These are phyloP conservation scores for Melanotaenia duboulayi DNA, from an alignment of 2,113 vertebrate species.

Conservation along the genomic window DNA sequence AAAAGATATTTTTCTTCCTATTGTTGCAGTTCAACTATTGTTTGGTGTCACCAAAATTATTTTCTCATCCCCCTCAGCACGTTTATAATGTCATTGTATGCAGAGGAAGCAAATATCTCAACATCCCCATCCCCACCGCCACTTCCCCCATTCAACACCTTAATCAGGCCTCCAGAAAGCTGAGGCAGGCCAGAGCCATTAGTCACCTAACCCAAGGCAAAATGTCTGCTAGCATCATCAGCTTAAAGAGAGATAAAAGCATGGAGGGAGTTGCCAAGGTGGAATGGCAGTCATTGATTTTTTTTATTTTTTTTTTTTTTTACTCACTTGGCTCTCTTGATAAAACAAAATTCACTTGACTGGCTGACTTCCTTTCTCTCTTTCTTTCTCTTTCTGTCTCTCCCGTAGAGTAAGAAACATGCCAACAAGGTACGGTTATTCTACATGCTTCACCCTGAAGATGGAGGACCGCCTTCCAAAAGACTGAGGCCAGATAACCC, in stretches of 20 bases:
- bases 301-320: slow-evolving; percentile 14
- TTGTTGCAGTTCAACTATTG: not conserved
- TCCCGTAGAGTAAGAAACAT: slow-evolving; percentile 83
- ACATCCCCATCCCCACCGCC: no score
- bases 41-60: not conserved
- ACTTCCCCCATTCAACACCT: slow-evolving; percentile 8
- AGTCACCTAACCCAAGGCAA: slow-evolving; percentile 40
- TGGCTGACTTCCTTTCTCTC: slow-evolving; percentile 26
- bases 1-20: not conserved
- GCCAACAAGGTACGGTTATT: slow-evolving; percentile 86
- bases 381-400: slow-evolving; percentile 27
- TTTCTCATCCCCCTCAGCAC: not conserved
- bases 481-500: slow-evolving; percentile 87
- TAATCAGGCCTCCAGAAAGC: slow-evolving; percentile 35
- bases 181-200: slow-evolving; percentile 24
- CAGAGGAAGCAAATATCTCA: slow-evolving; percentile 14
- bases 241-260: slow-evolving; percentile 54
- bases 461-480: slow-evolving; percentile 87
- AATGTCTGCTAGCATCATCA: slow-evolving; percentile 49
- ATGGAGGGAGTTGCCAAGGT: slow-evolving; percentile 30
- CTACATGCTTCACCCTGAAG: slow-evolving; percentile 88
- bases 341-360: slow-evolving; percentile 32
- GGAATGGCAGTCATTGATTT: slow-evolving; percentile 50
- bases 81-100: not conserved
- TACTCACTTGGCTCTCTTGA: slow-evolving; percentile 22